phyloP scores from a whole-genome alignment of 2,797 vertebrate genomes.

The Psittacula derbiana region DNA sequence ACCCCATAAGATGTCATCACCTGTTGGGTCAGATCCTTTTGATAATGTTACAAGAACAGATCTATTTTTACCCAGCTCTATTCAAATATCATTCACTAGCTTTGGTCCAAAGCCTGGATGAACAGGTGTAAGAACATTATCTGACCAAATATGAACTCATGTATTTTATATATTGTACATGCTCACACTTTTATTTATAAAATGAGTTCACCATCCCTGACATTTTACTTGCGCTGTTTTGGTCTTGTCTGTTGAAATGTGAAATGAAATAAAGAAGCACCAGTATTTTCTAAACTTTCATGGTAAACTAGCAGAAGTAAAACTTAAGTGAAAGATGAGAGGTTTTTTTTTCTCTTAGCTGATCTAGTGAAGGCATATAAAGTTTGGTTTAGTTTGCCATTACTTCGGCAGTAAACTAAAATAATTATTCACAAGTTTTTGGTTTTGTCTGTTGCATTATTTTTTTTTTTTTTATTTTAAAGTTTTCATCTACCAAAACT shows the following conservation, averaged over 20 bases:
- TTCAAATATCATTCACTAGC: slow-evolving; percentile 64
- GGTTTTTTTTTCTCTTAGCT: neutral
- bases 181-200: slow-evolving; percentile 59
- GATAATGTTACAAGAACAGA: slow-evolving; percentile 64
- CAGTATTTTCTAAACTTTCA: neutral
- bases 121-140: slow-evolving; percentile 73
- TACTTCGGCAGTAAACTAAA: neutral
- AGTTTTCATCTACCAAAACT: neutral
- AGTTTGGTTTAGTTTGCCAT: neutral
- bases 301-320: neutral
- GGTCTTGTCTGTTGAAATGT: neutral
- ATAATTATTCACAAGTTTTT: neutral
- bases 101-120: slow-evolving; percentile 69
- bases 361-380: neutral
- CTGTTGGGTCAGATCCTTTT: slow-evolving; percentile 61
- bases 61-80: slow-evolving; percentile 70
- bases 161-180: slow-evolving; percentile 55
- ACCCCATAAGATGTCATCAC: slow-evolving; percentile 49
- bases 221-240: neutral
- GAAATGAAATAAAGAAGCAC: slow-evolving; percentile 1
- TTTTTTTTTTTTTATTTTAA: neutral
- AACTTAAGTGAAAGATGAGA: neutral
- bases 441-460: neutral
- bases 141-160: slow-evolving; percentile 66
- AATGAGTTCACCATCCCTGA: slow-evolving; percentile 4